These are phyloP conservation scores for Chaetura pelagica DNA, from an alignment of 2,113 vertebrate species.

Conservation along the genomic window DNA sequence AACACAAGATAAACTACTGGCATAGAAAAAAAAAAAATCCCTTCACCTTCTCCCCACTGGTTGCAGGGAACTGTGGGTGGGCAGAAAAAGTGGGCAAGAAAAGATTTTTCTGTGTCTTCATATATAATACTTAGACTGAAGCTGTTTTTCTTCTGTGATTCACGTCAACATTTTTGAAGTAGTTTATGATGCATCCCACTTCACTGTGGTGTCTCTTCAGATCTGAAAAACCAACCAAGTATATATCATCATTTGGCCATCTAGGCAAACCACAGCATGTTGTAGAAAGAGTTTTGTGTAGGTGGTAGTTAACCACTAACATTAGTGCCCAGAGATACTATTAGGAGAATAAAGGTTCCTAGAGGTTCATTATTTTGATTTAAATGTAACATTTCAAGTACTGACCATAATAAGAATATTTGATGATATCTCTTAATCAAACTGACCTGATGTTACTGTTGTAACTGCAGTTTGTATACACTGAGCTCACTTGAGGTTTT, in stretches of 20 bases:
- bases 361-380: background rate
- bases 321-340: background rate
- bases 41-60: background rate
- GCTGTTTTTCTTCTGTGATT: background rate
- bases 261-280: background rate
- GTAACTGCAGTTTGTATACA: background rate
- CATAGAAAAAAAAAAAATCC: background rate
- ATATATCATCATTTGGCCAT: background rate
- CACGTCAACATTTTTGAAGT: background rate
- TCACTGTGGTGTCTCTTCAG: background rate
- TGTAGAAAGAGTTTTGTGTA: background rate
- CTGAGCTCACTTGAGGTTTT: background rate
- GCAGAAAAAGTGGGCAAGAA: background rate
- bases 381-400: background rate
- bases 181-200: background rate
- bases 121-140: background rate
- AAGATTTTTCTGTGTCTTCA: background rate
- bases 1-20: background rate
- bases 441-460: background rate
- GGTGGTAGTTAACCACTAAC: background rate
- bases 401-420: background rate
- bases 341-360: background rate
- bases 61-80: background rate
- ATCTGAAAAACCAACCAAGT: background rate
- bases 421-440: background rate